Conservation (phyloP, 2,797 vertebrate genomes). For the Labroides dimidiatus region DNA sequence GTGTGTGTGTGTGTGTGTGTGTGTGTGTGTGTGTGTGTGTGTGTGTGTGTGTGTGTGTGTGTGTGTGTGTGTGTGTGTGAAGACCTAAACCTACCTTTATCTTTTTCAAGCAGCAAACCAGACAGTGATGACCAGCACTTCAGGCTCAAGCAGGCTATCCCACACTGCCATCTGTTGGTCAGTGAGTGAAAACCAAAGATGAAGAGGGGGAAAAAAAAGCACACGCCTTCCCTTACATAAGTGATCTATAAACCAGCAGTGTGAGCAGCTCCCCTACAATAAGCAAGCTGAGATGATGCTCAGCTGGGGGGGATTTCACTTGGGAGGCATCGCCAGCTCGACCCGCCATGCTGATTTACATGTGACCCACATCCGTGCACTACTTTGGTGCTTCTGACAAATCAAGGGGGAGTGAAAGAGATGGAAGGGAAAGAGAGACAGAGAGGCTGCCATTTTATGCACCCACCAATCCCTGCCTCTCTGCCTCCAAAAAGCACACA, state of each 20-base stretch:
- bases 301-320: conserved; percentile 41
- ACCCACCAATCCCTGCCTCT: conserved; percentile 36
- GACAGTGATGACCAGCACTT: conserved; percentile 26
- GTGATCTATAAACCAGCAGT: conserved; percentile 56
- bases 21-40: background rate
- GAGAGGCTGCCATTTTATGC: conserved; percentile 56
- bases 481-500: conserved; percentile 24
- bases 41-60: no score
- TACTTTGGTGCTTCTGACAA: conserved; percentile 32
- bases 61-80: background rate
- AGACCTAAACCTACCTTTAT: conserved; percentile 19
- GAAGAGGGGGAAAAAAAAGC: background rate
- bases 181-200: conserved; percentile 19
- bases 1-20: background rate
- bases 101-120: conserved; percentile 11
- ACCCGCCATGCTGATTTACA: conserved; percentile 58
- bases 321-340: conserved; percentile 17
- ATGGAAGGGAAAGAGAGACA: conserved; percentile 27
- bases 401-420: conserved; percentile 30
- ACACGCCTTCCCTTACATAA: conserved; percentile 53
- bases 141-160: conserved; percentile 27
- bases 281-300: conserved; percentile 49
- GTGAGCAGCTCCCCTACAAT: conserved; percentile 36
- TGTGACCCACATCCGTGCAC: conserved; percentile 67
- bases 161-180: conserved; percentile 77